Conservation (phyloP, 2,113 vertebrate genomes). For the Apteryx owenii region DNA sequence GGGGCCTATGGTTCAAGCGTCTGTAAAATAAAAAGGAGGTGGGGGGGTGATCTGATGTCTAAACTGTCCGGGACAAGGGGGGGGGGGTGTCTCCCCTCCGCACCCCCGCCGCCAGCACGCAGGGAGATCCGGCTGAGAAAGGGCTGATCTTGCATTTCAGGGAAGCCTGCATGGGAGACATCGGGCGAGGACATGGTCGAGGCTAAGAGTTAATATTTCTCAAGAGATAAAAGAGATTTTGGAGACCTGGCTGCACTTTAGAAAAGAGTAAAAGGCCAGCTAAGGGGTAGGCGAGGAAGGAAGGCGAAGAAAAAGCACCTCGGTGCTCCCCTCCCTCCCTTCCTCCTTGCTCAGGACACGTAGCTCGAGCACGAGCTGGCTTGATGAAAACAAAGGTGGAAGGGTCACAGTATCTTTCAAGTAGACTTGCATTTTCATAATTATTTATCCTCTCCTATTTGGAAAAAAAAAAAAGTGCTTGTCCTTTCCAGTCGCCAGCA, state of each 20-base stretch:
- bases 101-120: background rate
- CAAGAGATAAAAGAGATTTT: conserved; percentile 77
- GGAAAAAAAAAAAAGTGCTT: background rate
- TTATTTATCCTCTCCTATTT: conserved; percentile 21
- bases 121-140: conserved; percentile 53
- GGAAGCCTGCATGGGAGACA: conserved; percentile 47
- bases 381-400: conserved; percentile 60
- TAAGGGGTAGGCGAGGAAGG: background rate
- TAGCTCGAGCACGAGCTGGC: conserved; percentile 56
- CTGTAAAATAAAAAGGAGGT: background rate
- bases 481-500: background rate
- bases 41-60: background rate
- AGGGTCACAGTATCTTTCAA: conserved; percentile 44
- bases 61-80: background rate
- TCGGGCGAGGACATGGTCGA: conserved; percentile 35
- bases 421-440: conserved; percentile 1
- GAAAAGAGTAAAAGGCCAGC: conserved; percentile 77
- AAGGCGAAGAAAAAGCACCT: conserved; percentile 60
- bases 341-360: conserved; percentile 40
- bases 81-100: conserved; percentile 10
- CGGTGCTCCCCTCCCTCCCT: background rate
- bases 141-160: conserved; percentile 42
- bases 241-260: conserved; percentile 16
- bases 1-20: conserved; percentile 64
- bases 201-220: conserved; percentile 58